These are phyloP conservation scores for Leptonema lineaticorne DNA, from an alignment of 1,140 invertebrate species.

Conservation along the genomic window DNA sequence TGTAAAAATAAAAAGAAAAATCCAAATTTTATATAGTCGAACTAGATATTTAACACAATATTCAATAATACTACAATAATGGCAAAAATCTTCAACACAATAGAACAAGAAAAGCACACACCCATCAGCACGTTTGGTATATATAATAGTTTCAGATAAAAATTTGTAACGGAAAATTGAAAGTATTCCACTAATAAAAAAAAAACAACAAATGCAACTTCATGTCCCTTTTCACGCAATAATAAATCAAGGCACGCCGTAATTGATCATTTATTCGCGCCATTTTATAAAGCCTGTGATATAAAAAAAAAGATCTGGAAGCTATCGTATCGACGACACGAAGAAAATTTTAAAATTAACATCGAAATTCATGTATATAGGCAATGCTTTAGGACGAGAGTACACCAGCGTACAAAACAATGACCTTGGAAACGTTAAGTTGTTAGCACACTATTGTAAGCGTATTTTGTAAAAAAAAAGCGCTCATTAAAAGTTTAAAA, in stretches of 20 bases:
- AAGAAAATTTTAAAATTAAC: no score
- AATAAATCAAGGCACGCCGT: background rate
- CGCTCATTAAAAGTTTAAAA: no score
- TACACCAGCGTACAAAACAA: no score
- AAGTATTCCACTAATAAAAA: slow-evolving; percentile 5
- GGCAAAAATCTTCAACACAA: slow-evolving; percentile 26
- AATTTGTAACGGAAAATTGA: slow-evolving; percentile 19
- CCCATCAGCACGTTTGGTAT: slow-evolving; percentile 35
- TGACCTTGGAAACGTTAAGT: no score
- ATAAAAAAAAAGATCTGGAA: no score
- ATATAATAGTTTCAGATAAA: slow-evolving; percentile 28
- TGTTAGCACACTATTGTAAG: no score
- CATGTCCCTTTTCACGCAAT: slow-evolving; percentile 19
- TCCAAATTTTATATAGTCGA: slow-evolving; percentile 18
- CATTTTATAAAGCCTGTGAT: no score
- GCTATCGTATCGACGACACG: no score
- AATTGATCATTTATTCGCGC: background rate
- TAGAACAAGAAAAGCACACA: slow-evolving; percentile 37
- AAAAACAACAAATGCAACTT: slow-evolving; percentile 25
- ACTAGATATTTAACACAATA: slow-evolving; percentile 28
- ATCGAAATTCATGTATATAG: no score
- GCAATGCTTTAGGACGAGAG: no score
- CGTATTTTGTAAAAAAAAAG: no score
- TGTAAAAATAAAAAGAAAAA: slow-evolving; percentile 8
- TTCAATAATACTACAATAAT: slow-evolving; percentile 28